These are phyloP conservation scores for Plumapathes pennacea DNA, from an alignment of 92 coral and sea anemone genomes.

Conservation along the genomic window DNA sequence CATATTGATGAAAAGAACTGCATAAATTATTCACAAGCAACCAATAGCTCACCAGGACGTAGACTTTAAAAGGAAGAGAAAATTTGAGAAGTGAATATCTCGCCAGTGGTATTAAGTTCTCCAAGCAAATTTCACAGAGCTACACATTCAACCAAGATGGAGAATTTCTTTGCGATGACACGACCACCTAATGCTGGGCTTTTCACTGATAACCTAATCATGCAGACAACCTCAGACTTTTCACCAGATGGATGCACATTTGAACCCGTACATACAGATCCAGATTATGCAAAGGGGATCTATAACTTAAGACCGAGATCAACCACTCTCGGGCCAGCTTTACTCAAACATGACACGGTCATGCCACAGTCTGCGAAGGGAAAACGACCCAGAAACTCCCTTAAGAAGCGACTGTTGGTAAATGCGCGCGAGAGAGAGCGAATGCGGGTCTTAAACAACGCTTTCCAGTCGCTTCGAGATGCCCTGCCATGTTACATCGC, in stretches of 20 bases:
- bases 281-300: conserved; percentile 83
- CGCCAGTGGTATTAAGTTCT: too few relatives aligned
- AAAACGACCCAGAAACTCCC: conserved; percentile 83
- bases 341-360: conserved; percentile 49
- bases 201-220: conserved; percentile 64
- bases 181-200: too few relatives aligned
- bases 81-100: too few relatives aligned
- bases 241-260: conserved; percentile 74
- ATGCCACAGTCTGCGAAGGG: conserved; percentile 52
- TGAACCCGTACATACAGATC: conserved; percentile 30
- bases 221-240: conserved; percentile 44
- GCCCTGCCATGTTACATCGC: conserved; percentile 99
- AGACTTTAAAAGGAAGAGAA: too few relatives aligned
- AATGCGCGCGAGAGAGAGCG: conserved; percentile 98
- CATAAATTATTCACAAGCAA: too few relatives aligned
- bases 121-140: too few relatives aligned
- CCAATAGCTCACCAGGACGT: too few relatives aligned
- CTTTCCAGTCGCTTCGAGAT: conserved; percentile 92
- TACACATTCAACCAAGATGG: too few relatives aligned
- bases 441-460: conserved; percentile 92
- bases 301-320: conserved; percentile 83
- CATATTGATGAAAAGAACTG: too few relatives aligned
- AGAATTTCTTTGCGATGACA: too few relatives aligned
- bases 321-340: conserved; percentile 18
- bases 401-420: conserved; percentile 92